Conservation (phyloP, 2,888 invertebrate genomes). For the Gonocerus acuteangulatus region DNA sequence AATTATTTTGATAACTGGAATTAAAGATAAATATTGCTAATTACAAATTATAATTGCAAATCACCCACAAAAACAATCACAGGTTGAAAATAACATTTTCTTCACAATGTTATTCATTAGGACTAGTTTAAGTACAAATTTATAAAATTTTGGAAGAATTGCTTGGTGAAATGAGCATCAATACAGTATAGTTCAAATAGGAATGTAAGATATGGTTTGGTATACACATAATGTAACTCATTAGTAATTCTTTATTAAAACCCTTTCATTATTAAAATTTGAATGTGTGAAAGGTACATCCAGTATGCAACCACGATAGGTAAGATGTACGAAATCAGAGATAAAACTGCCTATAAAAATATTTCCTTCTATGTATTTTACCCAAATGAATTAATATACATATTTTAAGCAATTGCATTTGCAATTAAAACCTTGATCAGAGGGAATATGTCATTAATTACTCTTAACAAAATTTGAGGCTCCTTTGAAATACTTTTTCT, state of each 20-base stretch:
- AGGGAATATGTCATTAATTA: too few relatives aligned
- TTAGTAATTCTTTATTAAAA: background rate
- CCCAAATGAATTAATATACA: too few relatives aligned
- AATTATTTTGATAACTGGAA: too few relatives aligned
- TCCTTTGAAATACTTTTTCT: too few relatives aligned
- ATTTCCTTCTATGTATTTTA: background rate
- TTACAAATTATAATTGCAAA: background rate
- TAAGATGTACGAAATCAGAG: background rate
- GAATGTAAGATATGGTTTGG: conserved; percentile 14
- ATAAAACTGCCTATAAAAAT: background rate
- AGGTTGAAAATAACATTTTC: conserved; percentile 14
- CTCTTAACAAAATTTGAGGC: too few relatives aligned
- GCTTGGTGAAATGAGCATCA: conserved; percentile 20
- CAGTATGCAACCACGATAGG: background rate
- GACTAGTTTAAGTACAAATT: conserved; percentile 17
- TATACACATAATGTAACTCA: background rate
- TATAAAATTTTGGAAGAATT: conserved; percentile 18
- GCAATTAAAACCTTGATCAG: too few relatives aligned
- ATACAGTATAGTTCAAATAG: conserved; percentile 9
- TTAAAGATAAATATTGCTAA: too few relatives aligned
- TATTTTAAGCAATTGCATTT: too few relatives aligned
- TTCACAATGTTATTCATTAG: conserved; percentile 3
- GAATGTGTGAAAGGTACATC: background rate
- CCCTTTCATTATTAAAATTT: background rate
- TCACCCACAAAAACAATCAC: conserved; percentile 12